Evolutionary conservation across 2,113 vertebrate species (phyloP).

Genomic region (Neogale vison): DNA sequence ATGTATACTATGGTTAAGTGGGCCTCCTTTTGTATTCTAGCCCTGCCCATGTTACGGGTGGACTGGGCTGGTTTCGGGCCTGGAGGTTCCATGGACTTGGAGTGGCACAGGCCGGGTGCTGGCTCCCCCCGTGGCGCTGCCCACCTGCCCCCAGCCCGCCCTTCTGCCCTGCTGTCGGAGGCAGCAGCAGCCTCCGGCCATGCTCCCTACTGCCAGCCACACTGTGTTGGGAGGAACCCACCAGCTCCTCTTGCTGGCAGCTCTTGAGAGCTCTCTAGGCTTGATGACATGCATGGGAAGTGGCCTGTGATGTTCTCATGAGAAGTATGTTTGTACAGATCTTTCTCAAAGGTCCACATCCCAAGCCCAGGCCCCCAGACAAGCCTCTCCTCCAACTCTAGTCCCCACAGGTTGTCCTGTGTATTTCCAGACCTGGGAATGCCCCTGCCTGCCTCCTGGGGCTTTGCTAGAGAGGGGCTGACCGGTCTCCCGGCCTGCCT

Average conservation of each 20-base stretch:
- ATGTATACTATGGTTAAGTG: background rate
- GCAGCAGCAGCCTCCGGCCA: background rate
- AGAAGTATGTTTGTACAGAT: background rate
- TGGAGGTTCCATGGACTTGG: background rate
- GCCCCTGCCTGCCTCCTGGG: background rate
- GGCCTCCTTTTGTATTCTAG: background rate
- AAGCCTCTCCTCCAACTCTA: background rate
- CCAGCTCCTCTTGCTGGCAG: background rate
- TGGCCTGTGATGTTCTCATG: background rate
- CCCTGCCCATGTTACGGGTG: background rate
- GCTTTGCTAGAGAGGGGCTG: background rate
- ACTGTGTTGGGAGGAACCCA: background rate
- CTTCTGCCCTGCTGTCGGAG: background rate
- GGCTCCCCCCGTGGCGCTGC: rapidly evolving
- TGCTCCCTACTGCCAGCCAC: background rate
- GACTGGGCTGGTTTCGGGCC: background rate
- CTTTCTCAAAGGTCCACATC: background rate
- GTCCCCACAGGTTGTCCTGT: background rate
- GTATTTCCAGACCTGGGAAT: background rate
- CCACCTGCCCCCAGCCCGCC: too few relatives aligned
- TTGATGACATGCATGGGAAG: background rate
- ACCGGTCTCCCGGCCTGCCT: background rate
- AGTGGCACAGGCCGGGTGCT: background rate
- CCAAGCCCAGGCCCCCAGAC: background rate
- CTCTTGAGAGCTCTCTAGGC: background rate